Percentiles rank a stretch among this genome's conserved stretches.
Evolutionary conservation across 2,888 invertebrate species (phyloP).

Genomic region (Tachina fera): DNA sequence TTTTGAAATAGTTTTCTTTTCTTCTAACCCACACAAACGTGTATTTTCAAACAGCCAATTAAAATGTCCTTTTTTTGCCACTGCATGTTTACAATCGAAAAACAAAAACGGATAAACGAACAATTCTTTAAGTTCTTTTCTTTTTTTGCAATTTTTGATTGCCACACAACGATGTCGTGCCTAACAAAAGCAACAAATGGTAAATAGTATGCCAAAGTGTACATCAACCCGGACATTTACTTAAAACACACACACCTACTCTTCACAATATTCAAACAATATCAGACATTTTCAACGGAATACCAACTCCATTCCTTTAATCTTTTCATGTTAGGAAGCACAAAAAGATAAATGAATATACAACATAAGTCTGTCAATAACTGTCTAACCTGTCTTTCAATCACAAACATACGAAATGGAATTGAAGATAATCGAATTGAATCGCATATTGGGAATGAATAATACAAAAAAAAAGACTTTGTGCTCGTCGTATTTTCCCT

Average conservation of each 20-base stretch:
- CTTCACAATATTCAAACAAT: conserved; percentile 28
- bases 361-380: conserved; percentile 71
- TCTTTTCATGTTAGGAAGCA: neutral
- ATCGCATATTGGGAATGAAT: conserved; percentile 22
- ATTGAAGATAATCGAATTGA: conserved; percentile 57
- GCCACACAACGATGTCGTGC: conserved; percentile 29
- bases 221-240: conserved; percentile 31
- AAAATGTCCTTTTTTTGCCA: conserved; percentile 40
- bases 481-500: neutral
- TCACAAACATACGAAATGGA: conserved; percentile 55
- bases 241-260: neutral
- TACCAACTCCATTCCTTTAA: conserved; percentile 21
- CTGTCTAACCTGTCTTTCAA: conserved; percentile 68
- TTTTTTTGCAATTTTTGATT: conserved; percentile 25
- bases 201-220: conserved; percentile 52
- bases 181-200: conserved; percentile 47
- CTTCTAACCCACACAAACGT: neutral
- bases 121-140: neutral
- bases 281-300: conserved; percentile 62
- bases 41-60: conserved; percentile 38
- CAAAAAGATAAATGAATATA: conserved; percentile 38
- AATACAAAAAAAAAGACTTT: conserved; percentile 21
- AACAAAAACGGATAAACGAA: neutral
- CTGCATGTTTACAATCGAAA: conserved; percentile 5
- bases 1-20: neutral